Conservation (phyloP, 2,797 vertebrate species). For the Echeneis naucrates region DNA sequence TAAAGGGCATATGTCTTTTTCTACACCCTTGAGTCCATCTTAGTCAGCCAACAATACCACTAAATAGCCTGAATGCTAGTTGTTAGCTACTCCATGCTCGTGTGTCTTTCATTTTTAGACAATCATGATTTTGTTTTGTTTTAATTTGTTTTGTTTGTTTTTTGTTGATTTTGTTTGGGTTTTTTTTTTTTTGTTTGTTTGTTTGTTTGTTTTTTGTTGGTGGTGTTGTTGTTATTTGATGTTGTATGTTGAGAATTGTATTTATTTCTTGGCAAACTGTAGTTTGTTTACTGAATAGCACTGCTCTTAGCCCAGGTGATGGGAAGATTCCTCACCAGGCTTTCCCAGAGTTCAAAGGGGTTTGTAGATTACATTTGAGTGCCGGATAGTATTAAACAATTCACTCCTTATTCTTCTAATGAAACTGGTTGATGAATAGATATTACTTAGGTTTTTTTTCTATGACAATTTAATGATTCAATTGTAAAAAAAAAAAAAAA, state of each 20-base stretch:
- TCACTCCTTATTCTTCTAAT: conserved; percentile 94
- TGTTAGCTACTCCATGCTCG: conserved; percentile 90
- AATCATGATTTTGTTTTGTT: conserved; percentile 89
- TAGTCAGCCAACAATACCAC: conserved; percentile 88
- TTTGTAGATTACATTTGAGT: conserved; percentile 92
- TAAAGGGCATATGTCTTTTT: conserved; percentile 76
- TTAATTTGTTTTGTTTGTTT: conserved; percentile 47
- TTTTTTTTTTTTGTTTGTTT: conserved; percentile 46
- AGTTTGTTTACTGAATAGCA: conserved; percentile 99
- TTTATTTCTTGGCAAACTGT: conserved; percentile 99
- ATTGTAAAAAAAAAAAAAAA: conserved; percentile 91
- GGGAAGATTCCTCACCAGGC: conserved; percentile 82
- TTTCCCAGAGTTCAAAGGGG: conserved; percentile 85
- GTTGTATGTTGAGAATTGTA: conserved; percentile 95
- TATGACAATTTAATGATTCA: conserved; percentile 94
- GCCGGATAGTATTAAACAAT: conserved; percentile 95
- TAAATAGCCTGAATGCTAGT: conserved; percentile 89
- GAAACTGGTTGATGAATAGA: conserved; percentile 94
- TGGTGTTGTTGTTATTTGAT: conserved; percentile 91
- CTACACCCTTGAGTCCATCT: conserved; percentile 71
- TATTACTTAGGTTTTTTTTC: conserved; percentile 91
- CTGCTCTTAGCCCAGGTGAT: conserved; percentile 90
- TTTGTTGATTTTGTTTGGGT: conserved; percentile 70
- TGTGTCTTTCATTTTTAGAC: conserved; percentile 98
- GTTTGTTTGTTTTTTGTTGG: conserved; percentile 63